phyloP scores from a whole-genome alignment of 1,140 invertebrate species.

The Chrysopa pallens region DNA sequence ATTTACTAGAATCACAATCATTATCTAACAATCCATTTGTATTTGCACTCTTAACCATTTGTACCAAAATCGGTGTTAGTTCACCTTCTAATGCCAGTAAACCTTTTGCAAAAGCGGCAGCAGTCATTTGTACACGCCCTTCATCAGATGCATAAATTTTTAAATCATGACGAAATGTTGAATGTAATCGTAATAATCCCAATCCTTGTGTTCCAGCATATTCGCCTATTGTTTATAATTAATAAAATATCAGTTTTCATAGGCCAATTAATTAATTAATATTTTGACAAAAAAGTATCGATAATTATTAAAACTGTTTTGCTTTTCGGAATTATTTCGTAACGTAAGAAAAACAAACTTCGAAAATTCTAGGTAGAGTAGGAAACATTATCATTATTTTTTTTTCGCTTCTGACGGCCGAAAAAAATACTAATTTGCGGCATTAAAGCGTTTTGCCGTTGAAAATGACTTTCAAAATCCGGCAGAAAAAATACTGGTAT shows the following conservation, averaged over 20 bases:
- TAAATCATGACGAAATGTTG: slow-evolving; percentile 95
- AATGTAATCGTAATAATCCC: slow-evolving; percentile 84
- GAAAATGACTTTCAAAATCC: too few relatives aligned
- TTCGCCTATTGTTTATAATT: slow-evolving; percentile 40
- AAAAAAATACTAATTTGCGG: too few relatives aligned
- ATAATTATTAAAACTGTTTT: too few relatives aligned
- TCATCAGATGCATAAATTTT: slow-evolving; percentile 99
- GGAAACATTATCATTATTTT: too few relatives aligned
- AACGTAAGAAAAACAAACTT: too few relatives aligned
- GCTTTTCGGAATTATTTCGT: too few relatives aligned
- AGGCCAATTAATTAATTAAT: not conserved
- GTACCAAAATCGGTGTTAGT: slow-evolving; percentile 93
- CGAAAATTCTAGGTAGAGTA: too few relatives aligned
- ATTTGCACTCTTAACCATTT: slow-evolving; percentile 99
- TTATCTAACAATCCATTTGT: slow-evolving; percentile 97
- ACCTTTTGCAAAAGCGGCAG: slow-evolving; percentile 97
- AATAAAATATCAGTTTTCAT: slow-evolving; percentile 9
- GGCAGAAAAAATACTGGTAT: too few relatives aligned
- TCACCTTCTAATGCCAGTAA: slow-evolving; percentile 94
- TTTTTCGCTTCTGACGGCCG: too few relatives aligned
- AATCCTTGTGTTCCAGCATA: slow-evolving; percentile 79
- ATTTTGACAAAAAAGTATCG: too few relatives aligned
- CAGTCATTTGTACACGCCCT: slow-evolving; percentile 98
- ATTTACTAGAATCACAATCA: slow-evolving; percentile 91
- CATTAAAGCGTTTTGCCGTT: too few relatives aligned